Conservation (phyloP, 2,888 invertebrate genomes). For the Drosophila prolongata region DNA sequence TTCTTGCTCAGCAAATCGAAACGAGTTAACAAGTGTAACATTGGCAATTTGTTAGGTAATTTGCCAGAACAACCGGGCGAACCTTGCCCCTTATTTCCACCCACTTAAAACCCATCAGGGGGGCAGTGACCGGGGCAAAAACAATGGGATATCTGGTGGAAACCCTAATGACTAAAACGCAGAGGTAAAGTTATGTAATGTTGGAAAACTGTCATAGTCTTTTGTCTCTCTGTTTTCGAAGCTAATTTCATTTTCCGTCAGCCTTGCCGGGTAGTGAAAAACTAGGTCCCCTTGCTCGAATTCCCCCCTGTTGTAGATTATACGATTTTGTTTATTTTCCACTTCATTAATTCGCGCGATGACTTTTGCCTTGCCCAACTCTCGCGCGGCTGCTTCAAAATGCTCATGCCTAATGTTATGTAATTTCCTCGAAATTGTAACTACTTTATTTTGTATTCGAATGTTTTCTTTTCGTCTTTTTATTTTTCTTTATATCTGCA, state of each 20-base stretch:
- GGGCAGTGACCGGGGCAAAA: constrained; percentile 50
- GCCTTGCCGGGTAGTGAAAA: constrained; percentile 29
- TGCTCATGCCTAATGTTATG: constrained; percentile 59
- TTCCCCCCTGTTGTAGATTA: constrained; percentile 43
- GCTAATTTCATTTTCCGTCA: constrained; percentile 72
- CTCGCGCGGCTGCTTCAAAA: constrained; percentile 13
- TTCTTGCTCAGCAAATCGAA: constrained; percentile 70
- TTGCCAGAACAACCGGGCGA: constrained; percentile 61
- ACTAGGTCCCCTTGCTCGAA: constrained; percentile 3
- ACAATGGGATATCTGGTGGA: constrained; percentile 28
- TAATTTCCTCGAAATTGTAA: constrained; percentile 73
- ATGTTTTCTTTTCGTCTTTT: constrained; percentile 36
- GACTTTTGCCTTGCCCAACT: constrained; percentile 52
- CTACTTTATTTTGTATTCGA: constrained; percentile 56
- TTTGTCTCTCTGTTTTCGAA: constrained; percentile 35
- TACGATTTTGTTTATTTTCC: constrained; percentile 73
- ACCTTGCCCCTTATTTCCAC: constrained; percentile 6
- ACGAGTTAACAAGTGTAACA: constrained; percentile 74
- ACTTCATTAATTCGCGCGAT: constrained; percentile 70
- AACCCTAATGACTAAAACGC: constrained; percentile 32
- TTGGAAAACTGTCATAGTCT: constrained; percentile 63
- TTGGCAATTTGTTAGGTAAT: constrained; percentile 73
- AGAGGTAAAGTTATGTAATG: constrained; percentile 55
- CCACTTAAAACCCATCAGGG: constrained; percentile 14
- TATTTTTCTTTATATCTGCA: constrained; percentile 37